phyloP scores from a whole-genome alignment of 1,140 invertebrate genomes.

The Cydia pomonella region DNA sequence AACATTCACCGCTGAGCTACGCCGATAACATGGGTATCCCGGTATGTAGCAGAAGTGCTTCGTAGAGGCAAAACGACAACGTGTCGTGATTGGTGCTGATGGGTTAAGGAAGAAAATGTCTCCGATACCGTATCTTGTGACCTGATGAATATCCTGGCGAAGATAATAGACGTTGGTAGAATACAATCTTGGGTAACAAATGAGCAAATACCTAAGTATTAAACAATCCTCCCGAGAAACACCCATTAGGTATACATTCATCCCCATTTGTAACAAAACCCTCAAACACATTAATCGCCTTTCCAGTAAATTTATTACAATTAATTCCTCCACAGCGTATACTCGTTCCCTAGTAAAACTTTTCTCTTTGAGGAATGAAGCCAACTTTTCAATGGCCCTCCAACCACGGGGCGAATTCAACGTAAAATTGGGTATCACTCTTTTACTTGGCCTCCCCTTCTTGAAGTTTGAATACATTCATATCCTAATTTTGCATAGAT shows the following conservation, averaged over 20 bases:
- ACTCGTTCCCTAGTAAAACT: slow-evolving; percentile 13
- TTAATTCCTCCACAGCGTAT: slow-evolving; percentile 6
- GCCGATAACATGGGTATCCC: too few species aligned
- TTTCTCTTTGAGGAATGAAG: slow-evolving; percentile 3
- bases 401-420: background rate
- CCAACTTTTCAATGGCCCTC: slow-evolving; percentile 4
- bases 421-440: background rate
- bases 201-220: too few species aligned
- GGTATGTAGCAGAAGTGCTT: too few species aligned
- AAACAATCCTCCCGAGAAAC: background rate
- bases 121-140: too few species aligned
- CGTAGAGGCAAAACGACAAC: too few species aligned
- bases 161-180: too few species aligned
- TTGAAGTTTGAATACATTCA: slow-evolving; percentile 4
- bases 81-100: too few species aligned
- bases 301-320: slow-evolving; percentile 14
- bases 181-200: too few species aligned
- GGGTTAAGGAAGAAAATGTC: too few species aligned
- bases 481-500: background rate
- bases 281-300: background rate
- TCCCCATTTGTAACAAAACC: background rate
- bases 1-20: too few species aligned
- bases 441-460: slow-evolving; percentile 5
- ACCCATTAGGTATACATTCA: background rate
- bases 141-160: too few species aligned